Evolutionary conservation across 23 tunicate species (phyloP).

Genomic region (Styela clava): DNA sequence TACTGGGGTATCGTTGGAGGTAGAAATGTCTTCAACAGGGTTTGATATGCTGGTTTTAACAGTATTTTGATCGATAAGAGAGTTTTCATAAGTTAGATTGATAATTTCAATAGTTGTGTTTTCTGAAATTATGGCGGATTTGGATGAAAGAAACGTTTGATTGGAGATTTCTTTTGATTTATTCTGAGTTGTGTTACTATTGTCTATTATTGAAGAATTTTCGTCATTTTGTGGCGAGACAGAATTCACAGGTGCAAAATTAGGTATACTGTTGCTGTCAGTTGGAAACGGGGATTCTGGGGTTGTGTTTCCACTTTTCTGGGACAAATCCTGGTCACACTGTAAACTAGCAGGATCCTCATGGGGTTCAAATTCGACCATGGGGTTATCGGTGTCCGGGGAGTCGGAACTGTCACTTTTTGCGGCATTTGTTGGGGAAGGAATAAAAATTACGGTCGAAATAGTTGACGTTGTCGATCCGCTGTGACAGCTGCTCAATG

Average conservation of each 20-base stretch:
- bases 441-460: not conserved
- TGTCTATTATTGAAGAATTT: not conserved
- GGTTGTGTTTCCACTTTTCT: not conserved
- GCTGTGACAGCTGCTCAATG: not conserved
- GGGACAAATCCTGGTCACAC: not conserved
- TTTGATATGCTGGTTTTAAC: not conserved
- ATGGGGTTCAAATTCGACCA: not conserved
- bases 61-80: not conserved
- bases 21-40: not conserved
- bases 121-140: no score
- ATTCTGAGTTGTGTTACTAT: not conserved
- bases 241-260: no score
- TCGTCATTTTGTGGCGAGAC: not conserved
- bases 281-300: not conserved
- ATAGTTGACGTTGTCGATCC: not conserved
- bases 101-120: not conserved
- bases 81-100: not conserved
- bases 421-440: not conserved
- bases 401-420: not conserved
- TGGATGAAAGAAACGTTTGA: no score
- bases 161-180: no score
- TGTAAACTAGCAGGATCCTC: not conserved
- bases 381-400: not conserved
- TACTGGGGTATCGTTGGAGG: not conserved
- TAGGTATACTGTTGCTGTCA: not conserved